Percentiles rank a stretch among this genome's conserved stretches.
Evolutionary conservation across 2,797 vertebrate species (phyloP).

Genomic region (Luscinia megarhynchos): DNA sequence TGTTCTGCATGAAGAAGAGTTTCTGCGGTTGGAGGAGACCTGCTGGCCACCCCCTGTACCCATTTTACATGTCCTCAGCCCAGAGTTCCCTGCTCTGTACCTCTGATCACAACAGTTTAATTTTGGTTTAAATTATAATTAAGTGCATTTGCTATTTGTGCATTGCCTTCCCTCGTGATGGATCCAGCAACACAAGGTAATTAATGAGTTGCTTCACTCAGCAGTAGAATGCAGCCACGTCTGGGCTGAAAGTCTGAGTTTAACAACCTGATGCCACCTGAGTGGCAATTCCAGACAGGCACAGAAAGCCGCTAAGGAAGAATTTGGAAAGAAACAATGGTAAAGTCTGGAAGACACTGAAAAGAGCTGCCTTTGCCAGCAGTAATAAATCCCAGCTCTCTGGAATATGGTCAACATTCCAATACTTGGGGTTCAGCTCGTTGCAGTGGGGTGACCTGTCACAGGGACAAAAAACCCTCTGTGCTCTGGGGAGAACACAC

Average conservation of each 20-base stretch:
- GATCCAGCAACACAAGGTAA: background rate
- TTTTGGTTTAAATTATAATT: background rate
- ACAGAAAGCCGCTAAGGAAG: background rate
- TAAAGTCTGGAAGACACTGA: background rate
- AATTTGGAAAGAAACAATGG: background rate
- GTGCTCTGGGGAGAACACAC: rapidly evolving
- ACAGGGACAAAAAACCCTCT: rapidly evolving
- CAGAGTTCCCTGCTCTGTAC: background rate
- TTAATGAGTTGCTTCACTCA: background rate
- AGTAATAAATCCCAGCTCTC: background rate
- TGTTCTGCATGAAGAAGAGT: constrained; percentile 26
- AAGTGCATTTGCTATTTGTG: background rate
- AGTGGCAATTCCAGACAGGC: background rate
- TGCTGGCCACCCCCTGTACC: background rate
- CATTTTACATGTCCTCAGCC: background rate
- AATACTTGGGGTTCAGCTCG: background rate
- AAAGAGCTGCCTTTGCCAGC: background rate
- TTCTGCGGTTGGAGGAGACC: background rate
- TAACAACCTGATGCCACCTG: background rate
- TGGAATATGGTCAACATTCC: background rate
- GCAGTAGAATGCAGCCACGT: rapidly evolving
- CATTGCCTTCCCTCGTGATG: rapidly evolving
- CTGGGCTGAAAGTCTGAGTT: background rate
- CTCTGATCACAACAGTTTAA: background rate
- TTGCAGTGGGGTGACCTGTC: background rate